Percentiles rank a stretch among this genome's conserved stretches.
phyloP scores from a whole-genome alignment of 1,140 invertebrate species.

The Tachypleus tridentatus region DNA sequence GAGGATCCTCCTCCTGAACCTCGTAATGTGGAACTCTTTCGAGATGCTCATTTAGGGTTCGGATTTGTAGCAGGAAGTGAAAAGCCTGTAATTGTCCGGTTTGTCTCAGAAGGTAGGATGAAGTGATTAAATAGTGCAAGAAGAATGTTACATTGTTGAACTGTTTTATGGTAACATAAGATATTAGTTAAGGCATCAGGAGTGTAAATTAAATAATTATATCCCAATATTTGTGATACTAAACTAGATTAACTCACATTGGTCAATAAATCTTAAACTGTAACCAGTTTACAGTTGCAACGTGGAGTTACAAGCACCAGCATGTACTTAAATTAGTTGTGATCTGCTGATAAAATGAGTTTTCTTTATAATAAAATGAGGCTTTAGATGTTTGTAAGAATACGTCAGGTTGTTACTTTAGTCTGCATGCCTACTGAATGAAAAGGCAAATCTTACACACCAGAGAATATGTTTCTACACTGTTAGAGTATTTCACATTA shows the following conservation, averaged over 20 bases:
- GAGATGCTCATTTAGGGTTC: conserved; percentile 65
- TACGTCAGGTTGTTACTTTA: background rate
- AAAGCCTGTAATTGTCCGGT: conserved; percentile 75
- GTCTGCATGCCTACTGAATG: background rate
- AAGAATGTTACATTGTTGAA: background rate
- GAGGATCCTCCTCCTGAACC: conserved; percentile 51
- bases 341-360: too few relatives aligned
- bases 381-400: too few relatives aligned
- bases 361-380: too few relatives aligned
- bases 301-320: too few relatives aligned
- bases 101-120: conserved; percentile 41
- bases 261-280: background rate
- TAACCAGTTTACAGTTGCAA: too few relatives aligned
- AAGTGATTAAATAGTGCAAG: conserved; percentile 2
- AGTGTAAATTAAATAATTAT: background rate
- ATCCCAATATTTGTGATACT: background rate
- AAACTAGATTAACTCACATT: conserved; percentile 1
- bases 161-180: background rate
- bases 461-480: conserved; percentile 1
- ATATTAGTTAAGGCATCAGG: background rate
- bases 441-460: conserved; percentile 11
- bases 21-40: conserved; percentile 51
- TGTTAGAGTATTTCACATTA: conserved; percentile 4
- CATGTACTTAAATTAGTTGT: too few relatives aligned
- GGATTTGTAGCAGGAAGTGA: conserved; percentile 89